Base-by-base conservation (phyloP, 2,113 vertebrate genomes). In the Onychostruthus taczanowskii region DNA sequence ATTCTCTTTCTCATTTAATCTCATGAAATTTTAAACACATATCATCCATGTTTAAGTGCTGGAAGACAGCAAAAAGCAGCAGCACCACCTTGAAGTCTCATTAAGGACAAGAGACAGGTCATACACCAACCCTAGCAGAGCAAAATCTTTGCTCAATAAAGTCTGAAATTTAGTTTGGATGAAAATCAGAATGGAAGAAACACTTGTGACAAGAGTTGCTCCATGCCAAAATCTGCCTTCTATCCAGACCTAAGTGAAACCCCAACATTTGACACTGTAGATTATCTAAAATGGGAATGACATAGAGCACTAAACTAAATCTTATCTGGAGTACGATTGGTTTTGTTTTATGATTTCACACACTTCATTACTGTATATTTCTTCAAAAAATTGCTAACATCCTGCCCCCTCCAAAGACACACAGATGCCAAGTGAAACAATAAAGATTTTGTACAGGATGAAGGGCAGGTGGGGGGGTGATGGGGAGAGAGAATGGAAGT, bases 401-500 rank as follows among this genome's bases (percentile, higher is more conserved):
- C 17, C 64, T 72, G 47, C 8, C 33, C 18, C 11, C 28, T 80
- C 39, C 56, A 62, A 69, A 83, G 27, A 77, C 16, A 13, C 10
- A 67, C 9, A 74, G n/a, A 62, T 52, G 16, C 8, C 55, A 67
- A 16, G 13, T 7, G 39, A 75, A 87, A 78, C 26, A 67, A 31
- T 37, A 6, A 67, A 95, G 30, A 28, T 77, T 89, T 82, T 84
- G 64, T 19, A 20, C 1, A 30, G 31, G 39, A 59, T 69, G 31
- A 80, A 68, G 7, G 21, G 10, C 2, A 4, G 12, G 12, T 1
- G 7, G 15, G 9, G 10, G 6, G 12, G 7, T 16, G 9, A 39
- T 13, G 30, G 19, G 7, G 5, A 8, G 21, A 13, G 10, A 43
- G 64, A n/a, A 69, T 52, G 26, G 28, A 77, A 80, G 11, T 16